A percentile compares a stretch with the other conserved stretches of the same genome.
phyloP scores from a whole-genome alignment of 64 coral and sea anemone species.

The Catalaphyllia jardinei region DNA sequence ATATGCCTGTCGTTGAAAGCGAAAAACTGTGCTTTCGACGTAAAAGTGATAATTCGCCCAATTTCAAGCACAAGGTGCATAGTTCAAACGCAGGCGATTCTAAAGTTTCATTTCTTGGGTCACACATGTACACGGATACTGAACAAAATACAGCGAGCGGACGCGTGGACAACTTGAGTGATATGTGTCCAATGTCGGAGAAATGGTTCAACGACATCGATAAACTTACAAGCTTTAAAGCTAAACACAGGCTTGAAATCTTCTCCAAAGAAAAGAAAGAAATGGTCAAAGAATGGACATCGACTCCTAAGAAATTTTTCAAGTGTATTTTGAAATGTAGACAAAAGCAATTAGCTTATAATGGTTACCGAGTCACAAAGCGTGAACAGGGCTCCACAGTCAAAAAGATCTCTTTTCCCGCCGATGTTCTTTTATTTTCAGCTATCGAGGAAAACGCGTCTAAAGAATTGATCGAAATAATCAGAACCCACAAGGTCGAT shows the following conservation, averaged over 20 bases:
- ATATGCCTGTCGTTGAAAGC: conserved; percentile 49
- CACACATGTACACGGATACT: conserved; percentile 5
- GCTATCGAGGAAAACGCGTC: conserved; percentile 66
- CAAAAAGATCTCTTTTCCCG: conserved; percentile 58
- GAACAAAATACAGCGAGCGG: neutral
- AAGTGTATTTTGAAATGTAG: conserved; percentile 65
- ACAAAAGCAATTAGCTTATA: conserved; percentile 8
- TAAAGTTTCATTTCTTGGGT: neutral
- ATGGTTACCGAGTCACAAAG: neutral
- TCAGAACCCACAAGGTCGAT: conserved; percentile 37
- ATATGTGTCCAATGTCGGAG: neutral
- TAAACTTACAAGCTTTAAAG: conserved; percentile 60
- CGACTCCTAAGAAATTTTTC: conserved; percentile 57
- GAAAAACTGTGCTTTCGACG: conserved; percentile 25
- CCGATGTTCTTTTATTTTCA: conserved; percentile 50
- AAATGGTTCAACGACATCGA: conserved; percentile 64
- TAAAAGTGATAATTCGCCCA: conserved; percentile 30
- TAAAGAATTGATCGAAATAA: conserved; percentile 45
- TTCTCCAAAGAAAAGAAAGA: conserved; percentile 20
- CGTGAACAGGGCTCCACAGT: neutral
- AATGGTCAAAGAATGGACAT: conserved; percentile 30
- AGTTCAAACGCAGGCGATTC: neutral
- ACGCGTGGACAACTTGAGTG: neutral
- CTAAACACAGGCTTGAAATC: conserved; percentile 22
- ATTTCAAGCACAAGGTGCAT: conserved; percentile 2